Evolutionary conservation across 2,797 vertebrate genomes (phyloP).

Genomic region (Squalus acanthias): DNA sequence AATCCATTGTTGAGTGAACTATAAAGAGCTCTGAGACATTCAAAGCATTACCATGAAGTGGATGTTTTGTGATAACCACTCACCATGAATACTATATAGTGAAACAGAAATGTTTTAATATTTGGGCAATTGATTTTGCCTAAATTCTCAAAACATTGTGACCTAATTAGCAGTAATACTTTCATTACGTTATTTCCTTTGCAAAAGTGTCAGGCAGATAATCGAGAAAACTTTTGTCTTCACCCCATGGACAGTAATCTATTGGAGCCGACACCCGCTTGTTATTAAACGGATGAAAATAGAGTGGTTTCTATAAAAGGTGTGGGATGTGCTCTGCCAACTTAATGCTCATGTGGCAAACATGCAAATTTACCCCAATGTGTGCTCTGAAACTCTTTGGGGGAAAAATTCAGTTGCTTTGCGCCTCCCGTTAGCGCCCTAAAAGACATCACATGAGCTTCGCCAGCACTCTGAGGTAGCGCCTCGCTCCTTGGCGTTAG

Average conservation of each 20-base stretch:
- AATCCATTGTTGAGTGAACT: conserved; percentile 1
- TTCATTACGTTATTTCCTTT: background rate
- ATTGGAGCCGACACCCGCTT: background rate
- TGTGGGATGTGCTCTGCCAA: background rate
- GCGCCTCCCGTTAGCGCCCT: too few relatives aligned
- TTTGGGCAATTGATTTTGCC: background rate
- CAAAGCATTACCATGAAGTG: background rate
- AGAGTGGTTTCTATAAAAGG: background rate
- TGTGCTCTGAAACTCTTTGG: background rate
- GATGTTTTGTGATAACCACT: background rate
- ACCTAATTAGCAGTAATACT: background rate
- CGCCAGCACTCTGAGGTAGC: too few relatives aligned
- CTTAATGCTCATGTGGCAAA: background rate
- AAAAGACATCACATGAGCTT: too few relatives aligned
- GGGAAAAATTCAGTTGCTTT: too few relatives aligned
- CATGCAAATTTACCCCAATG: background rate
- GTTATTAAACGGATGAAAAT: background rate
- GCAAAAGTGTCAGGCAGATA: background rate
- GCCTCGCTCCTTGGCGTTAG: too few relatives aligned
- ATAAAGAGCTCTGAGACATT: background rate
- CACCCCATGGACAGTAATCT: background rate
- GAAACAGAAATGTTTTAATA: background rate
- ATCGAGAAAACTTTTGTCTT: background rate
- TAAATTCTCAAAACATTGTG: background rate
- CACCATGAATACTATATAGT: background rate